phyloP scores from a whole-genome alignment of 1,140 invertebrate species.

The Amphibalanus amphitrite region DNA sequence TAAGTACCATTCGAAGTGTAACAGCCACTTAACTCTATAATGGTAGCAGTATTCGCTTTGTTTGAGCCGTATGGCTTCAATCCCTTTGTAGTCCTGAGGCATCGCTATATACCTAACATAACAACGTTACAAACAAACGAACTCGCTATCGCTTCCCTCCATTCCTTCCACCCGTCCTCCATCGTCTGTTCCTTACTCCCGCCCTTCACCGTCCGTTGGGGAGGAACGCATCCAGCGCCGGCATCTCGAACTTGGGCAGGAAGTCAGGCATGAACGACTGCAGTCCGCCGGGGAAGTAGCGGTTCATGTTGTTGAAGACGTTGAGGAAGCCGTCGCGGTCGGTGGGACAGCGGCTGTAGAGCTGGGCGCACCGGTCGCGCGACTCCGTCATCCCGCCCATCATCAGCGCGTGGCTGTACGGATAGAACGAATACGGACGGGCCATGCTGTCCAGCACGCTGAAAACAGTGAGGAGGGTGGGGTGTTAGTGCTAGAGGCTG shows the following conservation, averaged over 20 bases:
- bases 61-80: too few relatives aligned
- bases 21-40: too few relatives aligned
- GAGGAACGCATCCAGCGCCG: background rate
- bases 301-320: conserved; percentile 1
- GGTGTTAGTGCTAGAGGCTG: too few relatives aligned
- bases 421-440: background rate
- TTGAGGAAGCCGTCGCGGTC: background rate
- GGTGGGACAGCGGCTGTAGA: conserved; percentile 3
- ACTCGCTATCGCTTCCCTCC: too few relatives aligned
- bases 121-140: too few relatives aligned
- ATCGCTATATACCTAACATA: too few relatives aligned
- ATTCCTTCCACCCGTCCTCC: background rate
- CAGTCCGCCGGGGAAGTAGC: background rate
- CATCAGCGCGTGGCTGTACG: background rate
- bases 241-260: background rate
- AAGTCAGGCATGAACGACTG: background rate
- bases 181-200: background rate
- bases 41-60: too few relatives aligned
- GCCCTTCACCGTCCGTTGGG: too few relatives aligned
- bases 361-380: background rate
- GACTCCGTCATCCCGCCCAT: background rate
- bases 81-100: too few relatives aligned
- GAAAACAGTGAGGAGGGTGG: background rate
- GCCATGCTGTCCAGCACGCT: background rate
- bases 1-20: too few relatives aligned